A percentile compares a stretch with the other conserved stretches of the same genome.
phyloP scores from a whole-genome alignment of 2,797 vertebrate genomes.

The Coreius guichenoti region DNA sequence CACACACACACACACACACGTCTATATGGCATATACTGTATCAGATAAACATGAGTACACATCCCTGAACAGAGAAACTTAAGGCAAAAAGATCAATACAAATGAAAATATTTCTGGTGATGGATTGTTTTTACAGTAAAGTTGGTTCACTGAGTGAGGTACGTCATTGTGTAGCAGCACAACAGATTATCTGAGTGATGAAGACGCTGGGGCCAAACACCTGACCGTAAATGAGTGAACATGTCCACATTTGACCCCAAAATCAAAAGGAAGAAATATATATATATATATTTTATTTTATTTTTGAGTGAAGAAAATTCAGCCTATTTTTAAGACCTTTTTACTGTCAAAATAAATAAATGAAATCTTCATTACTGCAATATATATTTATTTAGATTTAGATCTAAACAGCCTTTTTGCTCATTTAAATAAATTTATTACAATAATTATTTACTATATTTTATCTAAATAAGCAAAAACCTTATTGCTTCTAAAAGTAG shows the following conservation, averaged over 20 bases:
- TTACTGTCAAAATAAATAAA: not conserved
- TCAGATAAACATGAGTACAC: slow-evolving; percentile 37
- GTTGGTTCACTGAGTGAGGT: slow-evolving; percentile 56
- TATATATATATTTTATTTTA: not conserved
- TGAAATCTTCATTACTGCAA: not conserved
- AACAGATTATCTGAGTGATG: slow-evolving; percentile 14
- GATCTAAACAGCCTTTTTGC: not conserved
- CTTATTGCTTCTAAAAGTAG: too few relatives aligned
- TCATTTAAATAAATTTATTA: not conserved
- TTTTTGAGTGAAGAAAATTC: not conserved
- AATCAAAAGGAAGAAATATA: not conserved
- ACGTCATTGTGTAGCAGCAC: slow-evolving; percentile 62
- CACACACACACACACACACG: not conserved
- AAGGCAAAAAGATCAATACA: slow-evolving; percentile 62
- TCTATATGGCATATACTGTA: slow-evolving; percentile 5
- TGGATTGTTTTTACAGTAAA: slow-evolving; percentile 49
- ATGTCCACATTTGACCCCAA: not conserved
- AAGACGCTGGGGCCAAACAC: not conserved
- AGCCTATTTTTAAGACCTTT: not conserved
- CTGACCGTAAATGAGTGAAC: not conserved
- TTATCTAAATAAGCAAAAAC: not conserved
- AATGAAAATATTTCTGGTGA: slow-evolving; percentile 54
- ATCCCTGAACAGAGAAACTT: slow-evolving; percentile 64
- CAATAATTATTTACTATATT: not conserved
- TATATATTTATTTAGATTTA: not conserved